Percentiles rank a stretch among this genome's conserved stretches.
Evolutionary conservation across 2,888 invertebrate species (phyloP).

Genomic region (Diloba caeruleocephala): DNA sequence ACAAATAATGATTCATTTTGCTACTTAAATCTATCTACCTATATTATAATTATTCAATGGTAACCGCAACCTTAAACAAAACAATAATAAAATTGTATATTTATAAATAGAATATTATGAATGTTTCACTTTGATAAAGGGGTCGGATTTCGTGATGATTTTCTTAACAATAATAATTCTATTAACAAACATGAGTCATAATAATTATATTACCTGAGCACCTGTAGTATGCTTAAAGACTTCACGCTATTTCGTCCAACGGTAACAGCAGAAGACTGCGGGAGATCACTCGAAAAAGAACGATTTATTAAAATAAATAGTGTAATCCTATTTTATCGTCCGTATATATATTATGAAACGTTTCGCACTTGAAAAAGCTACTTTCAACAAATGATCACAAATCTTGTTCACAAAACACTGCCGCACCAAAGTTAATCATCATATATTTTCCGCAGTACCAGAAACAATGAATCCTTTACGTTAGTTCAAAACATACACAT

Average conservation of each 20-base stretch:
- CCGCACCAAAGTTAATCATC: too few species aligned
- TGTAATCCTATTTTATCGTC: too few species aligned
- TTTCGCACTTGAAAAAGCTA: not conserved
- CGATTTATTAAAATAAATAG: too few species aligned
- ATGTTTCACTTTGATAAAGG: not conserved
- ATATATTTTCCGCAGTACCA: too few species aligned
- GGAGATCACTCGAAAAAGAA: too few species aligned
- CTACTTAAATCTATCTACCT: too few species aligned
- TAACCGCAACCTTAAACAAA: conserved; percentile 1
- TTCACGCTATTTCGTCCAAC: not conserved
- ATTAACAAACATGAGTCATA: not conserved
- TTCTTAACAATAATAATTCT: not conserved
- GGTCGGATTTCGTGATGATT: conserved; percentile 5
- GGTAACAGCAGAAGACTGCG: too few species aligned
- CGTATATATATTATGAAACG: too few species aligned
- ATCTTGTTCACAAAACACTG: too few species aligned
- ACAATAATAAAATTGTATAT: not conserved
- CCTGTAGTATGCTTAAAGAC: not conserved
- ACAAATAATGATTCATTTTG: too few species aligned
- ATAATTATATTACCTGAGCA: conserved; percentile 1
- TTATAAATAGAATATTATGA: not conserved
- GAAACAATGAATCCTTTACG: too few species aligned
- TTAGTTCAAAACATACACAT: not conserved
- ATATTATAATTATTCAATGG: not conserved
- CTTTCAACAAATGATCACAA: not conserved